A percentile compares a stretch with the other conserved stretches of the same genome.
These are phyloP conservation scores for Diplolepis rosae DNA, from an alignment of 2,888 invertebrate species.

Conservation along the genomic window DNA sequence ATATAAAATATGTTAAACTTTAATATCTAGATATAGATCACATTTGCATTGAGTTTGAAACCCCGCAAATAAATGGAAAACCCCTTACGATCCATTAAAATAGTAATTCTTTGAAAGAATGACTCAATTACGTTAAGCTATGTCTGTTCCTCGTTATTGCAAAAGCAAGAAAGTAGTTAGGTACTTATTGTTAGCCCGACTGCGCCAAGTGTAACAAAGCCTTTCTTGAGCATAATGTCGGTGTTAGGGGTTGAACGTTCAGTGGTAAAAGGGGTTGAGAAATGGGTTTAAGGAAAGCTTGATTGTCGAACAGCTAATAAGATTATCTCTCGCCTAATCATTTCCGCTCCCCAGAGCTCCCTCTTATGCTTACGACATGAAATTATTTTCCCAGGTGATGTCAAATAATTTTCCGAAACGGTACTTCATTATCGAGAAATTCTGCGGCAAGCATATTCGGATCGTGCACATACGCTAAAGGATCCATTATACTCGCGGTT, in stretches of 20 bases:
- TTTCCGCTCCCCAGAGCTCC: slow-evolving; percentile 44
- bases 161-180: background rate
- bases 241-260: background rate
- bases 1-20: no score
- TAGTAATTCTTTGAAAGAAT: background rate
- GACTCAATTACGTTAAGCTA: background rate
- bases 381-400: slow-evolving; percentile 30
- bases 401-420: slow-evolving; percentile 60
- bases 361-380: background rate
- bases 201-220: slow-evolving; percentile 9
- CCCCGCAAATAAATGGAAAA: background rate
- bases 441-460: slow-evolving; percentile 39
- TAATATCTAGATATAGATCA: no score
- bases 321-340: slow-evolving; percentile 55
- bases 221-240: slow-evolving; percentile 3
- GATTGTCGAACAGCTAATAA: slow-evolving; percentile 59
- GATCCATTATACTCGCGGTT: slow-evolving; percentile 25
- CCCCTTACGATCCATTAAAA: background rate
- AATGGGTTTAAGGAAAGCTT: slow-evolving; percentile 52
- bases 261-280: slow-evolving; percentile 6
- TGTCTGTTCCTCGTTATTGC: background rate
- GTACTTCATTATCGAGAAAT: slow-evolving; percentile 67
- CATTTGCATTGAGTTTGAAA: background rate
- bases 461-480: slow-evolving; percentile 22
- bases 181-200: background rate